These are phyloP conservation scores for Drosophila cardini DNA, from an alignment of 1,140 invertebrate species.

Conservation along the genomic window DNA sequence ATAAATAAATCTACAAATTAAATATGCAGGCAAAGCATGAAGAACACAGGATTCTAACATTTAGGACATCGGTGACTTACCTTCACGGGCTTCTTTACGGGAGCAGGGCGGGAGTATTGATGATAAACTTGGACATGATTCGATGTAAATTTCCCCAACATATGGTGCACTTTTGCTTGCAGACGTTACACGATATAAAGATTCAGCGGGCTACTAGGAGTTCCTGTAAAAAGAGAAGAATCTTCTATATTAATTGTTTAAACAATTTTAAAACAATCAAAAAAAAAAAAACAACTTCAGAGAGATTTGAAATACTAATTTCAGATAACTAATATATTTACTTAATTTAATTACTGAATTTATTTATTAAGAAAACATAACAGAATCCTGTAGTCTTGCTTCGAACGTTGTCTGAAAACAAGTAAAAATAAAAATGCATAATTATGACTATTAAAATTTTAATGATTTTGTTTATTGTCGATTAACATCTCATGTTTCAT, in stretches of 20 bases:
- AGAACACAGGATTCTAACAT: constrained; percentile 1
- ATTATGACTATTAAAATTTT: constrained; percentile 31
- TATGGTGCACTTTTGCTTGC: constrained; percentile 43
- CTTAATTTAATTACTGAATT: too few relatives aligned
- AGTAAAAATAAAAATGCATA: not conserved
- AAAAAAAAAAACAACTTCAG: not conserved
- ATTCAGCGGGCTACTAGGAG: constrained; percentile 16
- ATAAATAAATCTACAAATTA: constrained; percentile 41
- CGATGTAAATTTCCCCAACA: constrained; percentile 84
- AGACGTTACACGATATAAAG: constrained; percentile 15
- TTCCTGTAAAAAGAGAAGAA: constrained; percentile 16
- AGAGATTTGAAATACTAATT: too few relatives aligned
- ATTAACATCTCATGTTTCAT: constrained; percentile 12
- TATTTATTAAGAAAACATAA: too few relatives aligned
- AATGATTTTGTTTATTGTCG: constrained; percentile 35
- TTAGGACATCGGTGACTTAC: constrained; percentile 45
- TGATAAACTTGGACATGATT: constrained; percentile 84
- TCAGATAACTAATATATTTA: too few relatives aligned
- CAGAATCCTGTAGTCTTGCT: too few relatives aligned
- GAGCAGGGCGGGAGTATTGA: constrained; percentile 75
- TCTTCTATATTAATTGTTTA: not conserved
- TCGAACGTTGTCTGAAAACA: too few relatives aligned
- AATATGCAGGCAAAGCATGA: constrained; percentile 33
- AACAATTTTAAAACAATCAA: constrained; percentile 4
- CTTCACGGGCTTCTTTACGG: constrained; percentile 80